Evolutionary conservation across 2,888 invertebrate species (phyloP).

Genomic region (Beris morrisii): DNA sequence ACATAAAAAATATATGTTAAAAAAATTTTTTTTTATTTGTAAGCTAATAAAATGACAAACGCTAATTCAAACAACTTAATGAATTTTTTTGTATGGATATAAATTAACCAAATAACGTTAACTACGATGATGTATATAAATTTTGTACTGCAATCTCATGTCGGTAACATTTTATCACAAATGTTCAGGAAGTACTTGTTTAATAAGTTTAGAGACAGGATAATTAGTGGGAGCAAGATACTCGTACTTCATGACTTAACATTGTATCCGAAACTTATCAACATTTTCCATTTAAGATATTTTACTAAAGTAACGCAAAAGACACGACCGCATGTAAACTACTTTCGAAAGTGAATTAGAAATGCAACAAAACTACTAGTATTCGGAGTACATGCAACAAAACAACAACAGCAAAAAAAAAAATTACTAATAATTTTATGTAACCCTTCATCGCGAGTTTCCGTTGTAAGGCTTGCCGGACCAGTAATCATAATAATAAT

Average conservation of each 20-base stretch:
- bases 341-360: slow-evolving; percentile 9
- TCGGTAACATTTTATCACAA: too few species aligned
- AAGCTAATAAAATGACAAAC: background rate
- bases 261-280: too few species aligned
- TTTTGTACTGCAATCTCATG: too few species aligned
- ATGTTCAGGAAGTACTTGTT: too few species aligned
- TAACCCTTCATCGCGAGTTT: slow-evolving; percentile 1
- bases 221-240: too few species aligned
- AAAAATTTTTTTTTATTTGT: slow-evolving; percentile 5
- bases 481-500: slow-evolving; percentile 9
- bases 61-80: background rate
- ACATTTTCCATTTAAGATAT: too few species aligned
- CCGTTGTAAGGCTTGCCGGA: slow-evolving; percentile 7
- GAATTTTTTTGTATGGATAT: background rate
- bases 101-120: too few species aligned
- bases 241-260: too few species aligned
- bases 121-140: too few species aligned
- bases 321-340: background rate
- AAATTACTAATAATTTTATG: slow-evolving; percentile 3
- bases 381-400: background rate
- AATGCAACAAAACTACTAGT: slow-evolving; percentile 9
- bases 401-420: background rate
- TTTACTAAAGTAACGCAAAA: too few species aligned
- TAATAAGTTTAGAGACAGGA: too few species aligned
- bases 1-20: slow-evolving; percentile 25